These are phyloP conservation scores for Apistogramma diplotaenia DNA, from an alignment of 2,113 vertebrate genomes.

Conservation along the genomic window DNA sequence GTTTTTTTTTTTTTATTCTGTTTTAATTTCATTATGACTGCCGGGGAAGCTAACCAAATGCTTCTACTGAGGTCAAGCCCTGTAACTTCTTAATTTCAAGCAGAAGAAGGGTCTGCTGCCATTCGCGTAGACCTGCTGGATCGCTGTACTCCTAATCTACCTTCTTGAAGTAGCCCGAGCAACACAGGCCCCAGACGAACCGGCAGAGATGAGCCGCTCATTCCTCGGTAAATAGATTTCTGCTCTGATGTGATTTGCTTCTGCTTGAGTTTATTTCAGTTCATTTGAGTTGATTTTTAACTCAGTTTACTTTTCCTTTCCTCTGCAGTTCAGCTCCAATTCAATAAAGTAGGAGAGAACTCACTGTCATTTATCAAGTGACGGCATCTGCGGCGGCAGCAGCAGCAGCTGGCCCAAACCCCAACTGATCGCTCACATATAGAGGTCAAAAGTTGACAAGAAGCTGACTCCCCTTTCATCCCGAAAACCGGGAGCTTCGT, in stretches of 20 bases:
- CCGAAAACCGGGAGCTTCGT: slow-evolving; percentile 23
- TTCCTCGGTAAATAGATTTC: neutral
- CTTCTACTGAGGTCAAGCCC: neutral
- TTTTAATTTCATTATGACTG: neutral
- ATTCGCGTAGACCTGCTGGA: neutral
- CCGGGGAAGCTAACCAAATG: neutral
- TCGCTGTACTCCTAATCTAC: neutral
- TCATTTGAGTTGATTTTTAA: slow-evolving; percentile 32
- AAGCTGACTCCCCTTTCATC: slow-evolving; percentile 61
- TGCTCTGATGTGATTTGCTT: neutral
- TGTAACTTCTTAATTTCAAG: neutral
- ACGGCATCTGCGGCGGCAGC: slow-evolving; percentile 46
- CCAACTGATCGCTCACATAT: slow-evolving; percentile 32
- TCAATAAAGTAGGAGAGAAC: slow-evolving; percentile 2
- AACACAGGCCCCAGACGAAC: neutral
- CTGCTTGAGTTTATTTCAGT: slow-evolving; percentile 11
- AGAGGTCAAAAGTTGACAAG: slow-evolving; percentile 70
- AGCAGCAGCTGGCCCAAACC: slow-evolving; percentile 53
- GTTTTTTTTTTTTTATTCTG: neutral
- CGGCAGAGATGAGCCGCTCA: neutral
- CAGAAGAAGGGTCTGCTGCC: neutral
- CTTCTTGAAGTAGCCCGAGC: neutral
- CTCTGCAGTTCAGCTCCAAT: slow-evolving; percentile 1
- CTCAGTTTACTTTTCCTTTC: slow-evolving; percentile 9
- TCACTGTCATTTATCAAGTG: slow-evolving; percentile 36